Conservation (phyloP, 2,113 vertebrate species). For the Austrofundulus limnaeus region DNA sequence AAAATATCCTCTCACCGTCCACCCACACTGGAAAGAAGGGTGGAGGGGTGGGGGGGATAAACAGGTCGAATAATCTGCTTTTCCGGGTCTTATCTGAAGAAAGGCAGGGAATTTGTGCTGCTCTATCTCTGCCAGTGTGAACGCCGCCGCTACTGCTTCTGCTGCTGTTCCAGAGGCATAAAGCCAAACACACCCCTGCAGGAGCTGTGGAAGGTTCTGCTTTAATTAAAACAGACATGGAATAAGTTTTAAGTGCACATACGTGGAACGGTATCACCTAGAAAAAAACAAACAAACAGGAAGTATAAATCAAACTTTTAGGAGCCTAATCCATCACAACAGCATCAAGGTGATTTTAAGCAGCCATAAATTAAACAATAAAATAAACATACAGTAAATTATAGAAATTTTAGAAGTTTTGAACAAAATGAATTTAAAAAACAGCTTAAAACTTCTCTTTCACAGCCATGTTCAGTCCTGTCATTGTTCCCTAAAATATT, state of each 20-base stretch:
- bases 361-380: slow-evolving; percentile 16
- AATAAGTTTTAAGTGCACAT: neutral
- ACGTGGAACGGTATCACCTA: neutral
- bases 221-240: slow-evolving; percentile 9
- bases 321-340: neutral
- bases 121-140: slow-evolving; percentile 73
- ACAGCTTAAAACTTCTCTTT: no score
- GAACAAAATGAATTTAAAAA: no score
- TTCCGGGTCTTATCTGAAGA: slow-evolving; percentile 84
- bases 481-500: slow-evolving; percentile 7
- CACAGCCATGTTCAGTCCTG: neutral
- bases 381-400: slow-evolving; percentile 17
- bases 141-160: slow-evolving; percentile 55
- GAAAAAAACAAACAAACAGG: neutral
- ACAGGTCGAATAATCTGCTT: slow-evolving; percentile 75
- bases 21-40: slow-evolving; percentile 62
- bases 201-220: neutral
- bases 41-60: slow-evolving; percentile 57
- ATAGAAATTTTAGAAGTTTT: no score
- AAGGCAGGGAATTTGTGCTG: slow-evolving; percentile 78
- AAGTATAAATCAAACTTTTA: neutral
- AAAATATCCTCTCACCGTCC: slow-evolving; percentile 77
- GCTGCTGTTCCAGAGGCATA: slow-evolving; percentile 18
- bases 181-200: no score
- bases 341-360: neutral